phyloP scores from a whole-genome alignment of 2,797 vertebrate species.

The Cryptoblepharus egeriae region DNA sequence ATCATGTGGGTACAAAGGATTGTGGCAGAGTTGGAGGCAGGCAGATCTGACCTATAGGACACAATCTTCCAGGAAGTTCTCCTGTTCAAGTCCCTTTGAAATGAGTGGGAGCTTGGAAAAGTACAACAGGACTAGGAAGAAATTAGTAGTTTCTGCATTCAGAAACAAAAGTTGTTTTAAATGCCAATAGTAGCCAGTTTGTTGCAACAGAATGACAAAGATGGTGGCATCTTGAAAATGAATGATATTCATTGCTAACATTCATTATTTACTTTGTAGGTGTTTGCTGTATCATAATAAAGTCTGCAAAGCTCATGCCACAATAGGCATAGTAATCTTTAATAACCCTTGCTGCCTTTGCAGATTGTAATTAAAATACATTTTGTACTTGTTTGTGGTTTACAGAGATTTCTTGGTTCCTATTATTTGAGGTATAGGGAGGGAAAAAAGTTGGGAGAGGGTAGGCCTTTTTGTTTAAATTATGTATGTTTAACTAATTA shows the following conservation, averaged over 20 bases:
- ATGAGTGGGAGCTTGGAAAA: neutral
- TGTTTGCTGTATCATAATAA: neutral
- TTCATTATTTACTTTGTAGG: neutral
- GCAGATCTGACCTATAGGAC: neutral
- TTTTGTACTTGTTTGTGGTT: neutral
- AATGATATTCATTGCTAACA: neutral
- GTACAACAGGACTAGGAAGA: neutral
- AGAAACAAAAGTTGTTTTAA: neutral
- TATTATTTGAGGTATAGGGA: too few species aligned
- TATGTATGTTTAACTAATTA: too few species aligned
- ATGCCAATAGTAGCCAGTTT: neutral
- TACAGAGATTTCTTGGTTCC: too few species aligned
- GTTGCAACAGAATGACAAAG: neutral
- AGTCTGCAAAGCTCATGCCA: neutral
- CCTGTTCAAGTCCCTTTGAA: neutral
- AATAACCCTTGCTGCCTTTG: neutral
- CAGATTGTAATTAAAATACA: neutral
- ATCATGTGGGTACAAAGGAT: neutral
- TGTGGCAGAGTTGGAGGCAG: neutral
- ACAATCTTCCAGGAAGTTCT: neutral
- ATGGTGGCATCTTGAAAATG: neutral
- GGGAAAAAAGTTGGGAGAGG: neutral
- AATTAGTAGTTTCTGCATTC: neutral
- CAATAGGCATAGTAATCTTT: neutral
- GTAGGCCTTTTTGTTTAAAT: neutral